These are phyloP conservation scores for Glaucopsyche alexis DNA, from an alignment of 2,888 invertebrate species.

Conservation along the genomic window DNA sequence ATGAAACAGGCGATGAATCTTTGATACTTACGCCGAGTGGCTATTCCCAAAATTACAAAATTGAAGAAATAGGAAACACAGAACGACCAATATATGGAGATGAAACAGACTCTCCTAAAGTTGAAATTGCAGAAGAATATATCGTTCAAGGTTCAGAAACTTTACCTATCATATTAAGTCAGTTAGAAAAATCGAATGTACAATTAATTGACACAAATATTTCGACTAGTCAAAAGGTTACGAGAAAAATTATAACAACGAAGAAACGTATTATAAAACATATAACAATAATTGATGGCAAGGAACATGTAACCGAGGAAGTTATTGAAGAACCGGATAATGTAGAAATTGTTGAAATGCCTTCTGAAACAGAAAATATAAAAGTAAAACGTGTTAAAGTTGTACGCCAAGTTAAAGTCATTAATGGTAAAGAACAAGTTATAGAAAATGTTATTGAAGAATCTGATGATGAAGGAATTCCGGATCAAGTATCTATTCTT, in stretches of 20 bases:
- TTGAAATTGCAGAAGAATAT: constrained; percentile 37
- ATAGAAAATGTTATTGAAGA: constrained; percentile 85
- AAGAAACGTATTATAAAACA: constrained; percentile 64
- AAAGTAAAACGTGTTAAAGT: constrained; percentile 76
- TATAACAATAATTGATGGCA: constrained; percentile 86
- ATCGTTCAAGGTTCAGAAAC: constrained; percentile 42
- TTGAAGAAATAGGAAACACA: constrained; percentile 7
- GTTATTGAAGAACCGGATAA: constrained; percentile 84
- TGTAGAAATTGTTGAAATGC: constrained; percentile 44
- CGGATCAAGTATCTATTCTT: constrained; percentile 43
- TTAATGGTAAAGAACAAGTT: constrained; percentile 45
- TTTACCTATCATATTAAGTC: background rate
- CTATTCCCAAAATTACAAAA: background rate
- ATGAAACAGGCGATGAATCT: constrained; percentile 86
- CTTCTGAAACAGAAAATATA: constrained; percentile 54
- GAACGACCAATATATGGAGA: constrained; percentile 18
- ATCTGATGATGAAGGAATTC: constrained; percentile 62
- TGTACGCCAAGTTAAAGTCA: constrained; percentile 67
- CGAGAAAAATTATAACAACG: constrained; percentile 33
- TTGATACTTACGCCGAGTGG: background rate
- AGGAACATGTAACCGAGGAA: constrained; percentile 88
- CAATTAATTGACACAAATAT: constrained; percentile 4
- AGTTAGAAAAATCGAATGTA: constrained; percentile 9
- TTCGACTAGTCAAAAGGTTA: constrained; percentile 18
- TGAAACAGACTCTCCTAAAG: constrained; percentile 11